These are phyloP conservation scores for Atopsyche davidsoni DNA, from an alignment of 1,140 invertebrate genomes.

Conservation along the genomic window DNA sequence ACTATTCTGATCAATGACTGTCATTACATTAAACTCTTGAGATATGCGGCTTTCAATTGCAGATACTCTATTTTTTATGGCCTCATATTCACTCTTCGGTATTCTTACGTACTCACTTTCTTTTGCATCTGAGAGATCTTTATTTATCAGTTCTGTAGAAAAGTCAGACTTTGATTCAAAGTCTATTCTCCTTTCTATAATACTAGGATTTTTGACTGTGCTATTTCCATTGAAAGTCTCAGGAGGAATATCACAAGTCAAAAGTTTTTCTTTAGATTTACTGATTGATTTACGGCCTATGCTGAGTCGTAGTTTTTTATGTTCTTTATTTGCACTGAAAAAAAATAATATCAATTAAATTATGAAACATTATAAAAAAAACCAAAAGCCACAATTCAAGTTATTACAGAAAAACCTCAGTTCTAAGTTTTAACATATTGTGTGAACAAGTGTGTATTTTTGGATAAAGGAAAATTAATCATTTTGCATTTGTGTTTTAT, in stretches of 20 bases:
- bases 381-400: background rate
- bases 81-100: constrained; percentile 66
- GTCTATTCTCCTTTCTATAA: constrained; percentile 8
- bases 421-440: too few species aligned
- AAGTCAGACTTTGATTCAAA: constrained; percentile 10
- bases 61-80: constrained; percentile 64
- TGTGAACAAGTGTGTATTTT: too few species aligned
- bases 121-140: constrained; percentile 22
- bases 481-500: too few species aligned
- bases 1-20: constrained; percentile 44
- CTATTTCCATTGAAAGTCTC: constrained; percentile 2
- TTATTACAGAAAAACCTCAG: background rate
- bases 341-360: constrained; percentile 13
- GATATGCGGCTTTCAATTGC: constrained; percentile 64
- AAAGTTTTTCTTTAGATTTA: constrained; percentile 26
- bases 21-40: constrained; percentile 58
- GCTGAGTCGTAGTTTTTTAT: constrained; percentile 42
- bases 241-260: constrained; percentile 6
- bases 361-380: constrained; percentile 1
- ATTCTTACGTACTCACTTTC: constrained; percentile 60
- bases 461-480: too few species aligned
- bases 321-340: constrained; percentile 41
- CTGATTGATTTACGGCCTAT: constrained; percentile 24
- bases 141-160: constrained; percentile 14
- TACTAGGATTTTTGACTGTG: constrained; percentile 9